These are phyloP conservation scores for Chloropsis cyanopogon DNA, from an alignment of 2,113 vertebrate genomes.

Conservation along the genomic window DNA sequence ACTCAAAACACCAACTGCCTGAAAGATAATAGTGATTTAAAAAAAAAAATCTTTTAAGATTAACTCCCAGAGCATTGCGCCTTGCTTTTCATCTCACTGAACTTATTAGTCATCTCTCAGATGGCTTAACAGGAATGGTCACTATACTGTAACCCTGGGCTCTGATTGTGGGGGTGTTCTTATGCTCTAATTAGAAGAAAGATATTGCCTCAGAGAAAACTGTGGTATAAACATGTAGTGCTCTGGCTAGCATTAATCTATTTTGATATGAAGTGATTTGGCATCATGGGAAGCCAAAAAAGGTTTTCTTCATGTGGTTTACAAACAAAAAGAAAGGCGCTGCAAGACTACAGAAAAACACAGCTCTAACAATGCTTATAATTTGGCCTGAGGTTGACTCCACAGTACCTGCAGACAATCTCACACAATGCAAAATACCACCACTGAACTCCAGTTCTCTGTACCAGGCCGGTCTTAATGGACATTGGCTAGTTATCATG, in stretches of 20 bases:
- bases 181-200: conserved; percentile 48
- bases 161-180: neutral
- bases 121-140: conserved; percentile 20
- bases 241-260: conserved; percentile 12
- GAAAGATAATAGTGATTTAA: neutral
- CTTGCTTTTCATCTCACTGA: conserved; percentile 24
- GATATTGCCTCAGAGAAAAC: conserved; percentile 55
- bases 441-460: neutral
- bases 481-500: fast-evolving
- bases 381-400: neutral
- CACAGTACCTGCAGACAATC: conserved; percentile 9
- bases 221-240: conserved; percentile 39
- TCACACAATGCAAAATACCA: neutral
- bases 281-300: conserved; percentile 7
- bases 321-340: conserved; percentile 9
- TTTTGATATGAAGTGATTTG: conserved; percentile 34
- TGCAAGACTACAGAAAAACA: neutral
- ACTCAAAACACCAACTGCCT: neutral
- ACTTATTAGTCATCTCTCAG: neutral
- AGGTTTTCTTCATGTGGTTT: conserved; percentile 25
- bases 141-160: conserved; percentile 9
- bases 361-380: neutral
- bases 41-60: neutral
- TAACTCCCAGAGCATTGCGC: neutral
- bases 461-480: neutral